Evolutionary conservation across 2,888 invertebrate genomes (phyloP).

Genomic region (Eulithis testata): DNA sequence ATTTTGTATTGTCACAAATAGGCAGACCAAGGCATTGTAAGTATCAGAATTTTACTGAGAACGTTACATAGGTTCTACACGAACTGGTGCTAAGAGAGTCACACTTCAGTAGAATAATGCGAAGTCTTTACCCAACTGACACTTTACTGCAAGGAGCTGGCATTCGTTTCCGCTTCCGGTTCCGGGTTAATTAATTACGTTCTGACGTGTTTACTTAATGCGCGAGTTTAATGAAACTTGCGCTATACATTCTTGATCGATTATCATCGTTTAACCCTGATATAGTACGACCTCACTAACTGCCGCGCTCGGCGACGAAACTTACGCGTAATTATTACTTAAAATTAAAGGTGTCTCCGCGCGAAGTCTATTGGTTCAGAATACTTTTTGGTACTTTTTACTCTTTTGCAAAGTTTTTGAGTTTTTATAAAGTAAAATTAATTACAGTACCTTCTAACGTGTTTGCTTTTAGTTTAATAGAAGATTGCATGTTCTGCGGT

Average conservation of each 20-base stretch:
- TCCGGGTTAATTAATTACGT: conserved; percentile 22
- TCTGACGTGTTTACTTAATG: conserved; percentile 23
- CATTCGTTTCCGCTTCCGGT: conserved; percentile 13
- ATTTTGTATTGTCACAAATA: too few relatives aligned
- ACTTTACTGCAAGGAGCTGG: conserved; percentile 9
- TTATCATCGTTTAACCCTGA: neutral
- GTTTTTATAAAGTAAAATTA: conserved; percentile 21
- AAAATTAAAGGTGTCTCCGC: too few relatives aligned
- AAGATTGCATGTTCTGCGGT: conserved; percentile 38
- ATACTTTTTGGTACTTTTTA: too few relatives aligned
- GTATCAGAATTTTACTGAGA: too few relatives aligned
- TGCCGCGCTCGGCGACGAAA: too few relatives aligned
- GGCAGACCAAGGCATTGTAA: too few relatives aligned
- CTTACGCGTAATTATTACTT: too few relatives aligned
- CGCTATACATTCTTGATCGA: conserved; percentile 1
- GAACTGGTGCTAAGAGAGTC: neutral
- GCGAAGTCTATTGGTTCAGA: too few relatives aligned
- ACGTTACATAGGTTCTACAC: too few relatives aligned
- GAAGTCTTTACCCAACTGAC: conserved; percentile 18
- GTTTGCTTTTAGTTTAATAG: conserved; percentile 37
- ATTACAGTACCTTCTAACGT: conserved; percentile 32
- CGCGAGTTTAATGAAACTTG: conserved; percentile 14
- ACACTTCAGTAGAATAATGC: conserved; percentile 14
- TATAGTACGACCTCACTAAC: neutral
- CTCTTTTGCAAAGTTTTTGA: too few relatives aligned